Percentiles rank a stretch among this genome's conserved stretches.
Evolutionary conservation across 2,113 vertebrate species (phyloP).

Genomic region (Aspiorhynchus laticeps): DNA sequence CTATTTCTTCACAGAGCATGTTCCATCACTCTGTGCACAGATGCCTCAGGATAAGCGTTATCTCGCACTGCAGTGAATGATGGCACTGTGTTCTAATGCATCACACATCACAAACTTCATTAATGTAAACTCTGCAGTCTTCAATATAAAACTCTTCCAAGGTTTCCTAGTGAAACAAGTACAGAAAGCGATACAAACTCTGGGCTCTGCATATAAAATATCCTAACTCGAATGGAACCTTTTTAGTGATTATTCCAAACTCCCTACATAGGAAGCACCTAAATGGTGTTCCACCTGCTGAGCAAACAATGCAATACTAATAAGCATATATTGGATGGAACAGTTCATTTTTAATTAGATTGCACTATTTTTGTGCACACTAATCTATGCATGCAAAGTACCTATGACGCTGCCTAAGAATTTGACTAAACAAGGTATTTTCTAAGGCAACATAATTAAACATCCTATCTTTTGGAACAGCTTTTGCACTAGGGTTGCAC

Average conservation of each 20-base stretch:
- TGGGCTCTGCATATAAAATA: neutral
- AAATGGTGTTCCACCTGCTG: neutral
- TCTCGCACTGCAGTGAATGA: conserved; percentile 25
- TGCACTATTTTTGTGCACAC: neutral
- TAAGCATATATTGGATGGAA: neutral
- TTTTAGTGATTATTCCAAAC: neutral
- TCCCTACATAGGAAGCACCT: neutral
- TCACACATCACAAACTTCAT: neutral
- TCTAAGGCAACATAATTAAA: neutral
- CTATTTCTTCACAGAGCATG: conserved; percentile 10
- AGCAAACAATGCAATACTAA: neutral
- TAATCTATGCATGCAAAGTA: neutral
- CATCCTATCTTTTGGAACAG: neutral
- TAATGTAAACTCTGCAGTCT: conserved; percentile 13
- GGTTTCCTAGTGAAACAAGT: neutral
- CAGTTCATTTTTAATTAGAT: neutral
- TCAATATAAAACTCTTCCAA: neutral
- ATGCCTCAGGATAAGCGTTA: conserved; percentile 36
- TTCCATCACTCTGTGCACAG: conserved; percentile 17
- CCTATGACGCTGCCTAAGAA: neutral
- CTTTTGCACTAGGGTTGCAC: neutral
- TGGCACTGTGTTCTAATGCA: neutral
- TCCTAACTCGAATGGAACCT: neutral
- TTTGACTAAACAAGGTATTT: neutral
- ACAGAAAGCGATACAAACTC: neutral